phyloP scores from a whole-genome alignment of 2,888 invertebrate species.

The Thysanoteuthis rhombus region DNA sequence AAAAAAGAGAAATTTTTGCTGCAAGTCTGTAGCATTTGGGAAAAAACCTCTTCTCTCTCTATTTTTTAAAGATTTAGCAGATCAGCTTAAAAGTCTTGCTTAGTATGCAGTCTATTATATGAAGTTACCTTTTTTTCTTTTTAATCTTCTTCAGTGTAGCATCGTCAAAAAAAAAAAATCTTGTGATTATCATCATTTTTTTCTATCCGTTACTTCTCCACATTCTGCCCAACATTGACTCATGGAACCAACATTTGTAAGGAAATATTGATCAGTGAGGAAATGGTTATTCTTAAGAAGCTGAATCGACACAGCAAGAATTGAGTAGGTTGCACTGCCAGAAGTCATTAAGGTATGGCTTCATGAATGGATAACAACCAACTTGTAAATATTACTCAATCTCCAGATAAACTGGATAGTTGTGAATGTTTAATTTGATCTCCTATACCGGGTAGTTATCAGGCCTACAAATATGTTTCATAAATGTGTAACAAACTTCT shows the following conservation, averaged over 20 bases:
- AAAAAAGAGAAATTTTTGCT: no score
- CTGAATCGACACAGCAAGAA: conserved; percentile 14
- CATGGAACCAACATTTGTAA: not conserved
- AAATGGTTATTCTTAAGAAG: not conserved
- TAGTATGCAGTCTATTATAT: no score
- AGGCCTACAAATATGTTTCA: not conserved
- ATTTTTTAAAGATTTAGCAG: no score
- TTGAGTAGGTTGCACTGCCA: not conserved
- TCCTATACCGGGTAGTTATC: not conserved
- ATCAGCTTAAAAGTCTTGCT: no score
- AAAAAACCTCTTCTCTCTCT: no score
- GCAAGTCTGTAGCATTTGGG: no score
- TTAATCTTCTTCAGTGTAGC: not conserved
- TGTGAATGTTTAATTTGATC: not conserved
- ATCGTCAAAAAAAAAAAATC: not conserved
- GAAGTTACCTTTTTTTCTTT: not conserved
- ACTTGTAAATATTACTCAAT: not conserved
- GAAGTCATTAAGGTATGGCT: not conserved
- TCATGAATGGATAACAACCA: not conserved
- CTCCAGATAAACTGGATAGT: not conserved
- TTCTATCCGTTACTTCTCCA: not conserved
- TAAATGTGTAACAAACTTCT: not conserved
- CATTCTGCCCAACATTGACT: not conserved
- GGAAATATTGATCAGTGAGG: not conserved
- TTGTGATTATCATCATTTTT: not conserved